A percentile compares a stretch with the other conserved stretches of the same genome.
Conservation (phyloP, 2,888 invertebrate species). For the Trypoxylon attenuatum region DNA sequence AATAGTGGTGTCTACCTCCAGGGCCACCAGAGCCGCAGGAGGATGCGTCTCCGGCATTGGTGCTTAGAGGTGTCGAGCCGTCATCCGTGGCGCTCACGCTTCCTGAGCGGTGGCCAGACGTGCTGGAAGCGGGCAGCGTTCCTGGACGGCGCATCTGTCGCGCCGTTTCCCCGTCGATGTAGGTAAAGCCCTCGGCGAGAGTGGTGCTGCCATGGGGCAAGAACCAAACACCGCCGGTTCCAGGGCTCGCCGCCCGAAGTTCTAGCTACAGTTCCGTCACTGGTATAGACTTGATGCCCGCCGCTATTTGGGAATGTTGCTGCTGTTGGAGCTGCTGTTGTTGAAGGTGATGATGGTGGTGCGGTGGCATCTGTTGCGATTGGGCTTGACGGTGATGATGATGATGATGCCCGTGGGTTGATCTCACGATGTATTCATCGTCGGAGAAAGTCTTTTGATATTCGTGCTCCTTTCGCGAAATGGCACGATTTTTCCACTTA, state of each 20-base stretch:
- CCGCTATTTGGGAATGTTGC: constrained; percentile 70
- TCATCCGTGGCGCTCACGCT: constrained; percentile 22
- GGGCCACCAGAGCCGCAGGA: constrained; percentile 29
- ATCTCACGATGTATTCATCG: constrained; percentile 87
- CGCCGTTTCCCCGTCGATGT: constrained; percentile 82
- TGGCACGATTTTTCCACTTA: constrained; percentile 85
- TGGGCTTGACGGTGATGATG: constrained; percentile 71
- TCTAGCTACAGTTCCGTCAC: constrained; percentile 97
- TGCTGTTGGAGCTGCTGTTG: constrained; percentile 69
- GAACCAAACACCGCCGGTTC: constrained; percentile 83
- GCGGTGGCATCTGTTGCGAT: constrained; percentile 74
- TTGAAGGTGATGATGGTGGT: constrained; percentile 61
- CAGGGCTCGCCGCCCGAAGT: constrained; percentile 87
- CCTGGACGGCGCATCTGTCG: constrained; percentile 76
- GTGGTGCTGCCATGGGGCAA: constrained; percentile 80
- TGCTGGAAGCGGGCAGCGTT: constrained; percentile 67
- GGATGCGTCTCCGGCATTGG: constrained; percentile 23
- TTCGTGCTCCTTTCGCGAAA: constrained; percentile 87
- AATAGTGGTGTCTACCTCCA: constrained; percentile 50
- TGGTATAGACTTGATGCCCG: constrained; percentile 83
- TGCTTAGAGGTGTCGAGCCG: constrained; percentile 24
- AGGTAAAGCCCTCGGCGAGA: constrained; percentile 85
- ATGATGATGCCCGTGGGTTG: constrained; percentile 77
- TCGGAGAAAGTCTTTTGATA: constrained; percentile 93
- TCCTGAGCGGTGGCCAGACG: constrained; percentile 40